Evolutionary conservation across 2,113 vertebrate genomes (phyloP).

Genomic region (Phoenicopterus ruber): DNA sequence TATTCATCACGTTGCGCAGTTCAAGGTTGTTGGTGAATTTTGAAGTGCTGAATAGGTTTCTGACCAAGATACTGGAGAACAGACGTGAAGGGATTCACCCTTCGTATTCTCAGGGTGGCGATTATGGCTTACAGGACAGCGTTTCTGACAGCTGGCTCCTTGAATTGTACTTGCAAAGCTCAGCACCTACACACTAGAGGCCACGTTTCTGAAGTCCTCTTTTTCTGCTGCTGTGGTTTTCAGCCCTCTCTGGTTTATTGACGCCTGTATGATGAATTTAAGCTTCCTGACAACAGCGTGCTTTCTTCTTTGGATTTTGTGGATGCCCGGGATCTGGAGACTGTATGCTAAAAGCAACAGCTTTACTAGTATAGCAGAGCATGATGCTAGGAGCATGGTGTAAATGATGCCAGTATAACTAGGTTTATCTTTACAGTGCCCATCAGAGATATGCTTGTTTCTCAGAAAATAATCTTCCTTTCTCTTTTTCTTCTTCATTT

Average conservation of each 20-base stretch:
- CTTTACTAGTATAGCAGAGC: neutral
- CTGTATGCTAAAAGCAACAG: neutral
- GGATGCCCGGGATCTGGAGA: neutral
- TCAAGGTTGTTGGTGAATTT: neutral
- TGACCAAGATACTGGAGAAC: neutral
- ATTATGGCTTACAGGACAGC: neutral
- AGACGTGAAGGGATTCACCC: neutral
- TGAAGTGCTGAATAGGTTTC: neutral
- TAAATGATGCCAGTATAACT: neutral
- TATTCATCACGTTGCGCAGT: neutral
- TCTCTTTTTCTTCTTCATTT: conserved; percentile 25
- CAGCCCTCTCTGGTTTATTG: neutral
- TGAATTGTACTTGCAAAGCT: neutral
- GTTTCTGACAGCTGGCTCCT: neutral
- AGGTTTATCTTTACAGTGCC: neutral
- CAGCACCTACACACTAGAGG: neutral
- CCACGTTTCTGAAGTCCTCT: neutral
- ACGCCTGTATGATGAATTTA: neutral
- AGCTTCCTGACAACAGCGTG: neutral
- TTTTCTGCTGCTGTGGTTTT: neutral
- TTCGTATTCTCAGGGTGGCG: neutral
- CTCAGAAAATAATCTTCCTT: conserved; percentile 15
- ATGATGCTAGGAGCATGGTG: neutral
- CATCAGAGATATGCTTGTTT: neutral
- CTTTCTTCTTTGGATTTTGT: neutral